These are phyloP conservation scores for Xyrichtys novacula DNA, from an alignment of 2,797 vertebrate species.

Conservation along the genomic window DNA sequence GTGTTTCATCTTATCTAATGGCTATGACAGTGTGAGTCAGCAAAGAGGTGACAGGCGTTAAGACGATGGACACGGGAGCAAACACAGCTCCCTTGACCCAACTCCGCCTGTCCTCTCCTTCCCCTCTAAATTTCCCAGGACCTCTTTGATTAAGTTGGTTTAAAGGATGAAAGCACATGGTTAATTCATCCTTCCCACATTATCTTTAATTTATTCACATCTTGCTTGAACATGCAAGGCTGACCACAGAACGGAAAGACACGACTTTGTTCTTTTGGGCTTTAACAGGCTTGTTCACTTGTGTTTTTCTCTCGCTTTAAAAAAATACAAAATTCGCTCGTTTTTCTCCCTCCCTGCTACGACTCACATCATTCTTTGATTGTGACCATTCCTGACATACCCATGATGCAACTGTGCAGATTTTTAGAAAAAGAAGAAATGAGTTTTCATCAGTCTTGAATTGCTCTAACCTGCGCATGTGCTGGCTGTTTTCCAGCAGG, in stretches of 20 bases:
- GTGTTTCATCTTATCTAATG: conserved; percentile 38
- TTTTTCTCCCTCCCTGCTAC: conserved; percentile 8
- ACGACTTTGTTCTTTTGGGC: conserved; percentile 32
- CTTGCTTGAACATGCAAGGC: conserved; percentile 47
- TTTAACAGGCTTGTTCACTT: conserved; percentile 17
- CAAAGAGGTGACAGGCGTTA: conserved; percentile 57
- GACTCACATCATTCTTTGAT: conserved; percentile 18
- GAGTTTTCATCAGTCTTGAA: conserved; percentile 13
- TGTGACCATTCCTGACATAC: neutral
- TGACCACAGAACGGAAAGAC: conserved; percentile 28
- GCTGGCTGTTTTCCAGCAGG: conserved; percentile 69
- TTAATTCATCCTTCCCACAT: conserved; percentile 75
- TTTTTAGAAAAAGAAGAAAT: conserved; percentile 3
- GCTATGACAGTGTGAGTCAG: conserved; percentile 56
- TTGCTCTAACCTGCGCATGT: conserved; percentile 45
- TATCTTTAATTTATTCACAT: conserved; percentile 73
- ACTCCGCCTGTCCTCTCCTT: neutral
- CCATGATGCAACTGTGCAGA: conserved; percentile 14
- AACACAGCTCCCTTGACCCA: conserved; percentile 47
- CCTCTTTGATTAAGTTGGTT: conserved; percentile 64
- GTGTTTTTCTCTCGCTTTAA: neutral
- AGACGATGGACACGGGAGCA: conserved; percentile 35
- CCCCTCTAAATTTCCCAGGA: conserved; percentile 38
- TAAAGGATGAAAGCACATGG: conserved; percentile 66
- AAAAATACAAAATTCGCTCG: conserved; percentile 20